These are phyloP conservation scores for Sapayoa aenigma DNA, from an alignment of 2,113 vertebrate genomes.

Conservation along the genomic window DNA sequence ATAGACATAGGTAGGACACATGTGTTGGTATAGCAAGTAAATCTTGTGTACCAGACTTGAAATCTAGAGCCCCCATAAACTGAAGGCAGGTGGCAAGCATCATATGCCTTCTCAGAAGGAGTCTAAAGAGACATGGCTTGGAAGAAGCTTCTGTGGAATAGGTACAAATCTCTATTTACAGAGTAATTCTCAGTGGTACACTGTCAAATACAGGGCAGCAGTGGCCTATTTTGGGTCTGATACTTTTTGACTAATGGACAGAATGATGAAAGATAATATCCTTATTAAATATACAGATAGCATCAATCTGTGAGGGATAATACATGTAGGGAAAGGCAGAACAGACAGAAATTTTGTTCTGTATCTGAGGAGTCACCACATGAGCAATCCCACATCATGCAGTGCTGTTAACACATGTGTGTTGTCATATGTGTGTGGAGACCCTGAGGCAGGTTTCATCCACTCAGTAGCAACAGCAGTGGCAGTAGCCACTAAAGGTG, in stretches of 20 bases:
- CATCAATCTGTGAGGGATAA: background rate
- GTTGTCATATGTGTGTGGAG: background rate
- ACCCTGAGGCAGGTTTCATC: background rate
- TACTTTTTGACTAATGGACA: background rate
- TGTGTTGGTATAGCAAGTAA: background rate
- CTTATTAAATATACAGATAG: background rate
- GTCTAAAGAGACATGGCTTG: background rate
- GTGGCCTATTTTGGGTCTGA: background rate
- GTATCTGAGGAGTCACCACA: background rate
- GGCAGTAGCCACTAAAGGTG: background rate
- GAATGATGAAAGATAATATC: background rate
- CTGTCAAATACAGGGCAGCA: background rate
- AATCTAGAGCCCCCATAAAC: background rate
- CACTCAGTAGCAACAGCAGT: background rate
- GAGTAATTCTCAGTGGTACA: background rate
- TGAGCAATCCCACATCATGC: background rate
- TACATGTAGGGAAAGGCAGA: background rate
- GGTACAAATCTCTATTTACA: background rate
- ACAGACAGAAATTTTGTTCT: background rate
- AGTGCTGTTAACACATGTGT: fast-evolving
- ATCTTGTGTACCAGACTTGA: background rate
- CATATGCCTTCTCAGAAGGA: background rate
- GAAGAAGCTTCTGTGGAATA: background rate
- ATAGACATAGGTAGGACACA: fast-evolving
- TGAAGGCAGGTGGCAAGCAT: background rate